These are phyloP conservation scores for Trichoplusia ni DNA, from an alignment of 1,140 invertebrate species.

Conservation along the genomic window DNA sequence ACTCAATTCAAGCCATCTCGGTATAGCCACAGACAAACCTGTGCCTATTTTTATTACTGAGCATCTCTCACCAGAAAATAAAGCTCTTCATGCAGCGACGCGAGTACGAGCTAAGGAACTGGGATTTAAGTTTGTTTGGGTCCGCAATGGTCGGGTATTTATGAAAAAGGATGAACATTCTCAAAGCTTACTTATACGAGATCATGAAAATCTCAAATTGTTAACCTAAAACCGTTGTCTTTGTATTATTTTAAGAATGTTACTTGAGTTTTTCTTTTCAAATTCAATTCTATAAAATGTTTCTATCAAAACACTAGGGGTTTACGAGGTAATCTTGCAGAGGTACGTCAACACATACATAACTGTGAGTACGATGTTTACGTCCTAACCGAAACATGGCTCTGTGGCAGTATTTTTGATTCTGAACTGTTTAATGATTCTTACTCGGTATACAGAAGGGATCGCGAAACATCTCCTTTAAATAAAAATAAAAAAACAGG, in stretches of 20 bases:
- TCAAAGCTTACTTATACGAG: background rate
- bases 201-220: background rate
- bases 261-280: background rate
- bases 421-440: background rate
- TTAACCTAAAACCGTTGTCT: background rate
- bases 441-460: background rate
- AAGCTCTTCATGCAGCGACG: slow-evolving; percentile 35
- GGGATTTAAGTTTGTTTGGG: slow-evolving; percentile 34
- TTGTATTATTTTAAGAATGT: background rate
- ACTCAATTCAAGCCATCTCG: slow-evolving; percentile 19
- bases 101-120: slow-evolving; percentile 16
- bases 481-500: background rate
- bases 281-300: background rate
- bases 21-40: background rate
- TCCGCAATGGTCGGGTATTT: slow-evolving; percentile 30
- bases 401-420: background rate
- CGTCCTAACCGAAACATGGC: slow-evolving; percentile 1
- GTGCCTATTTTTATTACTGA: slow-evolving; percentile 30
- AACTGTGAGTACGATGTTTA: background rate
- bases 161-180: slow-evolving; percentile 25
- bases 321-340: background rate
- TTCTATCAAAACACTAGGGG: slow-evolving; percentile 36
- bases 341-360: background rate
- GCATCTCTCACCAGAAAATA: slow-evolving; percentile 34
- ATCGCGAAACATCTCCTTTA: background rate